Evolutionary conservation across 1,140 invertebrate species (phyloP).

Genomic region (Listronotus bonariensis): DNA sequence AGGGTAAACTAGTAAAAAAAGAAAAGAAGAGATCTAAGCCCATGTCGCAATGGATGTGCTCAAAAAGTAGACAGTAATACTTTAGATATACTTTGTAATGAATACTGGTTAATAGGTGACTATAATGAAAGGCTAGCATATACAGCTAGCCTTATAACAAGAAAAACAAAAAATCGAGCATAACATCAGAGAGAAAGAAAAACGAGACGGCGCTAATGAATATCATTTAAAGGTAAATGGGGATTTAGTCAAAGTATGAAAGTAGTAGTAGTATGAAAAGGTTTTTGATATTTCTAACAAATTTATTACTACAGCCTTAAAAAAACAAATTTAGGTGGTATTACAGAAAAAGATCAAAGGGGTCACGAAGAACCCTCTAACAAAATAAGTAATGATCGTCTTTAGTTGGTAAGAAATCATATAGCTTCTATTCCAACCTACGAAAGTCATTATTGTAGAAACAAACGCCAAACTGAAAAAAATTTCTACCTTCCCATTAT

Average conservation of each 20-base stretch:
- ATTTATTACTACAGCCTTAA: neutral
- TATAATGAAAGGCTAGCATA: too few species aligned
- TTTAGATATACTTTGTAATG: too few species aligned
- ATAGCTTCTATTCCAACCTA: conserved; percentile 1
- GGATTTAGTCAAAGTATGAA: conserved; percentile 1
- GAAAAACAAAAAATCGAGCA: too few species aligned
- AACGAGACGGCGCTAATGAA: too few species aligned
- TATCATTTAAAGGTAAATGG: conserved; percentile 2
- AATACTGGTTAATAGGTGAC: too few species aligned
- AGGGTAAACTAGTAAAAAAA: too few species aligned
- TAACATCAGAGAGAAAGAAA: too few species aligned
- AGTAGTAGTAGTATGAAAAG: conserved; percentile 7
- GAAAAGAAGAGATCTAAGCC: too few species aligned
- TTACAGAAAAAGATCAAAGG: too few species aligned
- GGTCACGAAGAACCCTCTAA: neutral
- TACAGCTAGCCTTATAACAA: too few species aligned
- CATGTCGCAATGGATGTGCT: too few species aligned
- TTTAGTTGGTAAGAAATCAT: conserved; percentile 1
- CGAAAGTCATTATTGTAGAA: conserved; percentile 11
- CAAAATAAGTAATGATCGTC: neutral
- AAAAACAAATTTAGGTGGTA: neutral
- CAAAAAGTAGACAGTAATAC: too few species aligned
- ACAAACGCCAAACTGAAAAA: neutral
- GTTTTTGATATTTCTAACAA: conserved; percentile 2
- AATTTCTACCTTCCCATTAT: conserved; percentile 1